phyloP scores from a whole-genome alignment of 2,113 vertebrate genomes.

The Indicator indicator region DNA sequence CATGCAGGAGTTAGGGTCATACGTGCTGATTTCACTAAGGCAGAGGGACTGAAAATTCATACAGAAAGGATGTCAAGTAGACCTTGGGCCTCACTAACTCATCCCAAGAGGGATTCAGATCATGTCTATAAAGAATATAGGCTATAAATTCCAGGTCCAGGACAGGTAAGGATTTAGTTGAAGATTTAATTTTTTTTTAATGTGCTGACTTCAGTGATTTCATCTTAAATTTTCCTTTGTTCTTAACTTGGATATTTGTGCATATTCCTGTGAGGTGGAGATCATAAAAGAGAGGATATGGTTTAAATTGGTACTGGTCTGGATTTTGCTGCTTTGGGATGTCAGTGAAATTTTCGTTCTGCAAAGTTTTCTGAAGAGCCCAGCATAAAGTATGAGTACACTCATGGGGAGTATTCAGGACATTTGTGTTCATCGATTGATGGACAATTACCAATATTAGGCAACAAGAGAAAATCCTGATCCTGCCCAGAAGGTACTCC shows the following conservation, averaged over 20 bases:
- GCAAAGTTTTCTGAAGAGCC: neutral
- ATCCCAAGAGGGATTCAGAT: neutral
- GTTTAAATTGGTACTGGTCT: neutral
- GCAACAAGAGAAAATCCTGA: neutral
- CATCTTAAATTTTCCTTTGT: neutral
- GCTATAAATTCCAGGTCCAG: neutral
- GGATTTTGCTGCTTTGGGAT: neutral
- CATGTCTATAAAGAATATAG: neutral
- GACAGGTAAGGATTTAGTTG: neutral
- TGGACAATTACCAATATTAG: neutral
- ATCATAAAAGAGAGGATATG: neutral
- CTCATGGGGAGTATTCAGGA: neutral
- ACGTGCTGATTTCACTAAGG: neutral
- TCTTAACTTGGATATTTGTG: neutral
- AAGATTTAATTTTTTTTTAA: neutral
- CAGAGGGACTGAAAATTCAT: neutral
- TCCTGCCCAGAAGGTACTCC: neutral
- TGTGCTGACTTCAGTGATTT: neutral
- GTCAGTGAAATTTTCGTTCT: neutral
- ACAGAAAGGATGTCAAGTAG: neutral
- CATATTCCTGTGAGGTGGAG: neutral
- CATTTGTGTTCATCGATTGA: neutral
- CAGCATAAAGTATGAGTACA: neutral
- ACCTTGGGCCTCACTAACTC: neutral
- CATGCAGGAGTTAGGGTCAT: neutral